phyloP scores from a whole-genome alignment of 2,797 vertebrate genomes.

The Hydrolagus colliei region DNA sequence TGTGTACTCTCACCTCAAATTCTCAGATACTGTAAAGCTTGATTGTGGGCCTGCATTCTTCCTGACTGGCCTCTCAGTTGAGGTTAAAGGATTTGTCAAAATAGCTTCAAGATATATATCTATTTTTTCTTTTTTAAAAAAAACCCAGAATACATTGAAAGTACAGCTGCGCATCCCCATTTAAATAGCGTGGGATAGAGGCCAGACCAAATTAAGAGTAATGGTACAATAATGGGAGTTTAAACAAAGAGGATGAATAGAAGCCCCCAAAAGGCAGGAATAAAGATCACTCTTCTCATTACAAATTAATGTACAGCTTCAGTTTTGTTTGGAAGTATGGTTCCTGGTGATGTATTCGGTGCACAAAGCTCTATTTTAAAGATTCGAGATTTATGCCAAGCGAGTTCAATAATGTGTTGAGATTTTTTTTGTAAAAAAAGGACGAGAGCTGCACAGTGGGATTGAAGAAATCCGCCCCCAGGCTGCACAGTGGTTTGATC shows the following conservation, averaged over 20 bases:
- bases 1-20: conserved; percentile 15
- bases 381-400: too few relatives aligned
- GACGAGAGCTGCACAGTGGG: too few relatives aligned
- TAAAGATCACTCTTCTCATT: neutral
- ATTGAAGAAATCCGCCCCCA: too few relatives aligned
- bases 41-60: neutral
- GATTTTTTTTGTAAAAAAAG: neutral
- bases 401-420: neutral
- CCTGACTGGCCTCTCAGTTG: neutral
- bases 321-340: neutral
- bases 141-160: neutral
- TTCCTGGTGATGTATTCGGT: too few relatives aligned
- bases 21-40: neutral
- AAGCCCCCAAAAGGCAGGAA: neutral
- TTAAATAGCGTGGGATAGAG: neutral
- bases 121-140: neutral
- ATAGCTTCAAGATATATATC: neutral
- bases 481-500: neutral
- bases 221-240: neutral
- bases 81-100: neutral
- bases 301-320: neutral
- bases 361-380: neutral
- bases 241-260: neutral
- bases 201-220: neutral
- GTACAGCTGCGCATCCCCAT: neutral